These are phyloP conservation scores for Otis tarda DNA, from an alignment of 2,113 vertebrate species.

Conservation along the genomic window DNA sequence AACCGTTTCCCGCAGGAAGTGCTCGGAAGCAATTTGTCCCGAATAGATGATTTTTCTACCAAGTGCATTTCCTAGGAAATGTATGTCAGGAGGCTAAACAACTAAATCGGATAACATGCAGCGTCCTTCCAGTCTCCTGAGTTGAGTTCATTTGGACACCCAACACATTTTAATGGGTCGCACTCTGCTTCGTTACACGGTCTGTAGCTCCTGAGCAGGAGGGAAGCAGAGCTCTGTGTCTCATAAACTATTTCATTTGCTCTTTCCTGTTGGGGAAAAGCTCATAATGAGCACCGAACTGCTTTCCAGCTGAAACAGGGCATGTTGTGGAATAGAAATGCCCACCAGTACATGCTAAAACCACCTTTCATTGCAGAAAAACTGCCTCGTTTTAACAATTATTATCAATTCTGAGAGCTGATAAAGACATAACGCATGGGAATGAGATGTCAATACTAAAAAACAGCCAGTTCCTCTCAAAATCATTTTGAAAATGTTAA, in stretches of 20 bases:
- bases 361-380: neutral
- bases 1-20: conserved; percentile 63
- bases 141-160: neutral
- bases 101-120: neutral
- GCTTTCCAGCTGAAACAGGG: neutral
- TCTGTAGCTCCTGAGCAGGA: neutral
- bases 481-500: neutral
- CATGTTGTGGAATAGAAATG: neutral
- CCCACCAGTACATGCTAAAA: neutral
- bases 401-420: neutral
- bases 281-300: neutral
- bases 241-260: neutral
- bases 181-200: neutral
- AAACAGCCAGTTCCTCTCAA: neutral
- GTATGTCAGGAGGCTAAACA: neutral
- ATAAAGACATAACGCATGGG: neutral
- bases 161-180: neutral
- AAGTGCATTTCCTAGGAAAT: conserved; percentile 59
- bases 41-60: conserved; percentile 54
- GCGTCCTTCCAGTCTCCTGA: neutral
- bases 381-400: neutral
- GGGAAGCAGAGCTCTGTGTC: neutral
- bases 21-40: conserved; percentile 66
- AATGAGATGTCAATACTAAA: neutral
- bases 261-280: neutral